phyloP scores from a whole-genome alignment of 2,888 invertebrate genomes.

The Ecdyonurus torrentis region DNA sequence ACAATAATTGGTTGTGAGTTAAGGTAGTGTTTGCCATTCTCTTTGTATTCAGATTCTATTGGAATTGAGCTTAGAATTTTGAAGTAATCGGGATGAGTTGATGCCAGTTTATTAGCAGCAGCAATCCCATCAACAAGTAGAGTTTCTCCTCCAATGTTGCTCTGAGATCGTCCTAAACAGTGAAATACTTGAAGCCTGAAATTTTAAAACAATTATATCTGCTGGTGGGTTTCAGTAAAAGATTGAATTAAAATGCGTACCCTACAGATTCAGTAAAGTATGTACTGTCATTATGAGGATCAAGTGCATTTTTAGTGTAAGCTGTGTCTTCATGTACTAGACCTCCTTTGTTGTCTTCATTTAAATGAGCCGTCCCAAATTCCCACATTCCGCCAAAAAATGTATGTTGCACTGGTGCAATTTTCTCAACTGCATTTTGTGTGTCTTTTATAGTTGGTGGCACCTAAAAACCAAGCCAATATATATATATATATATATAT shows the following conservation, averaged over 20 bases:
- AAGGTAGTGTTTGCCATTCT: constrained; percentile 39
- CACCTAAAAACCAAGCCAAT: constrained; percentile 25
- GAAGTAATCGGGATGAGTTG: constrained; percentile 31
- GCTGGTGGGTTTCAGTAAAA: background rate
- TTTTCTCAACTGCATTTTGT: constrained; percentile 31
- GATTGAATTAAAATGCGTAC: constrained; percentile 22
- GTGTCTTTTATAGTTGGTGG: constrained; percentile 33
- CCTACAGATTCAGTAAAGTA: constrained; percentile 62
- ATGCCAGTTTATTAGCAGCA: constrained; percentile 38
- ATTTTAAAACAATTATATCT: background rate
- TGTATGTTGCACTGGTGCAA: constrained; percentile 49
- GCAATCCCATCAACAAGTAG: constrained; percentile 57
- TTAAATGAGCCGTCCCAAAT: constrained; percentile 27
- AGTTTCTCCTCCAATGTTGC: constrained; percentile 49
- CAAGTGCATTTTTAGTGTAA: constrained; percentile 47
- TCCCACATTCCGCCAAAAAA: constrained; percentile 60
- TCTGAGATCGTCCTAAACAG: constrained; percentile 30
- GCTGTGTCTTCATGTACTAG: constrained; percentile 50
- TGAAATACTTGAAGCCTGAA: constrained; percentile 37
- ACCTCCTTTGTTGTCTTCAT: constrained; percentile 27
- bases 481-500: constrained; percentile 13
- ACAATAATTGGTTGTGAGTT: constrained; percentile 40
- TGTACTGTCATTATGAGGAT: constrained; percentile 60
- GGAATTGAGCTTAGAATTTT: constrained; percentile 22
- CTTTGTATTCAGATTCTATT: constrained; percentile 46